Conservation (phyloP, 2,113 vertebrate species). For the Cranoglanis bouderius region DNA sequence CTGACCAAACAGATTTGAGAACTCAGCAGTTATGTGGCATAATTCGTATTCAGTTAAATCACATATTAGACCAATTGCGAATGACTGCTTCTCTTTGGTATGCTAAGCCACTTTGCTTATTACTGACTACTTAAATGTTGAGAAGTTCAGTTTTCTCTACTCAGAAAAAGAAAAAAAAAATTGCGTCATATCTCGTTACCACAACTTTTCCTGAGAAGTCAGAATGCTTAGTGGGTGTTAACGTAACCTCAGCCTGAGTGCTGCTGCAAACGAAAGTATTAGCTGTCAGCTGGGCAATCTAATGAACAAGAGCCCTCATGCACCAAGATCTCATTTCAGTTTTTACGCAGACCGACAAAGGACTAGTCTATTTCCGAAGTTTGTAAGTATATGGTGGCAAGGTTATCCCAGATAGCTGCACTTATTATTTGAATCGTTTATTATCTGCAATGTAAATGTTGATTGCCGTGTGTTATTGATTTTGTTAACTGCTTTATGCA, state of each 20-base stretch:
- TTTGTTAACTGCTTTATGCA: neutral
- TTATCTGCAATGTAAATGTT: neutral
- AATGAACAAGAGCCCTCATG: constrained; percentile 28
- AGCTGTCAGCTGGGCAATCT: neutral
- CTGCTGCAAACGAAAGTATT: neutral
- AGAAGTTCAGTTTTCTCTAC: neutral
- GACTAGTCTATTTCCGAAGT: neutral
- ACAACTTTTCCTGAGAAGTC: neutral
- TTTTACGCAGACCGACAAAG: neutral
- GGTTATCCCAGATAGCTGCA: neutral
- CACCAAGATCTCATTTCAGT: neutral
- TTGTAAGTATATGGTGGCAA: neutral
- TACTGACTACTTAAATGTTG: neutral
- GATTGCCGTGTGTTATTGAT: neutral
- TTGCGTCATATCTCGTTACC: neutral
- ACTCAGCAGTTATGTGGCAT: neutral
- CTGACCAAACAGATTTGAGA: neutral
- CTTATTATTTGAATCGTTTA: neutral
- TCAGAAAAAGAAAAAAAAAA: neutral
- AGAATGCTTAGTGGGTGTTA: neutral
- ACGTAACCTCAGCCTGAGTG: neutral
- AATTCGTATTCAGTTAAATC: neutral
- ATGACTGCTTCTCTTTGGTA: neutral
- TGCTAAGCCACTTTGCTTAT: neutral
- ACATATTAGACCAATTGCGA: neutral